Evolutionary conservation across 2,888 invertebrate genomes (phyloP).

Genomic region (Lobophora halterata): DNA sequence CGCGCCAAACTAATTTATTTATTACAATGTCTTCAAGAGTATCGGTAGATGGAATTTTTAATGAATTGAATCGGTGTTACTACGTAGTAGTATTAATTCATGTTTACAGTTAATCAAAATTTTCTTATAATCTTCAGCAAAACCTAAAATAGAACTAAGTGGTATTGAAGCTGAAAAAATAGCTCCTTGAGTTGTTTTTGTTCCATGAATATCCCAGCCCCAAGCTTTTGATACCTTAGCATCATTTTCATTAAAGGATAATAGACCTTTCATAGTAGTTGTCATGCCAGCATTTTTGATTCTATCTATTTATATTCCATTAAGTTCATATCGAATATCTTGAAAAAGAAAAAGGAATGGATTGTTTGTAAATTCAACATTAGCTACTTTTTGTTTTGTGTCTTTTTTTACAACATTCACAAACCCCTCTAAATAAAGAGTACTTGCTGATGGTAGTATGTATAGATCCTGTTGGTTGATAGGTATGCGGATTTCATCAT

Average conservation of each 20-base stretch:
- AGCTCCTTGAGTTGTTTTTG: neutral
- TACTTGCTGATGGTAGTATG: slow-evolving; percentile 25
- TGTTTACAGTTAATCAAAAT: slow-evolving; percentile 51
- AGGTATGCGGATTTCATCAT: slow-evolving; percentile 29
- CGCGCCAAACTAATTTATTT: slow-evolving; percentile 21
- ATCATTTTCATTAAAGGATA: neutral
- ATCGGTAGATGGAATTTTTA: slow-evolving; percentile 18
- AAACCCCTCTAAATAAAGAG: slow-evolving; percentile 3
- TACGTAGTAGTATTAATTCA: slow-evolving; percentile 47
- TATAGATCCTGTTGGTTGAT: slow-evolving; percentile 29
- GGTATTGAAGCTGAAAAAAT: neutral
- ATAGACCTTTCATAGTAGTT: neutral
- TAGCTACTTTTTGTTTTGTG: neutral
- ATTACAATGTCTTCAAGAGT: slow-evolving; percentile 22
- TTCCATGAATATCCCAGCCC: neutral
- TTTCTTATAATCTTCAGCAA: slow-evolving; percentile 43
- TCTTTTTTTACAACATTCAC: neutral
- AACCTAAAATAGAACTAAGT: slow-evolving; percentile 15
- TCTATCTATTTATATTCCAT: neutral
- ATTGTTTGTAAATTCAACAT: slow-evolving; percentile 6
- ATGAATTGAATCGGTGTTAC: slow-evolving; percentile 38
- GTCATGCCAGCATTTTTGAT: slow-evolving; percentile 1
- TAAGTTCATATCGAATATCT: slow-evolving; percentile 10
- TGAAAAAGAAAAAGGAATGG: slow-evolving; percentile 12
- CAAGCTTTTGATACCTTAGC: neutral